A percentile compares a stretch with the other conserved stretches of the same genome.
These are phyloP conservation scores for Drosophila lini DNA, from an alignment of 1,140 invertebrate species.

Conservation along the genomic window DNA sequence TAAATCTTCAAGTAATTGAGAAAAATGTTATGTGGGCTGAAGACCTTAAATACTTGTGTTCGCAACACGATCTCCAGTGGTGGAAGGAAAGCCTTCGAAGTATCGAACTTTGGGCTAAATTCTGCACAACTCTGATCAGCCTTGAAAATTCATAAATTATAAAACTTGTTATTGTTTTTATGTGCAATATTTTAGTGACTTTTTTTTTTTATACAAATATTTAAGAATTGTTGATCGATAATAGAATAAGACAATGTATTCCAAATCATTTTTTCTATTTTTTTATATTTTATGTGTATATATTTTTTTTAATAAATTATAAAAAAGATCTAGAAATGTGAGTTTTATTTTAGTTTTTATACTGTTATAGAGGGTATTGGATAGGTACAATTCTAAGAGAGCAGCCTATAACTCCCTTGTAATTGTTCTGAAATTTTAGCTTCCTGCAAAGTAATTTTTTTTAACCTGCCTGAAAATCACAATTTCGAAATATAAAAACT, in stretches of 20 bases:
- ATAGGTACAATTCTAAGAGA: not conserved
- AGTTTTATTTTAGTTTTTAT: not conserved
- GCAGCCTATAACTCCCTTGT: not conserved
- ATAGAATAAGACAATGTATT: not conserved
- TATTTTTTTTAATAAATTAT: not conserved
- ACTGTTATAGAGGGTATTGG: not conserved
- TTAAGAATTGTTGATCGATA: not conserved
- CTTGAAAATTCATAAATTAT: not conserved
- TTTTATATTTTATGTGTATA: not conserved
- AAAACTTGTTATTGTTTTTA: not conserved
- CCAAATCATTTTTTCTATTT: not conserved
- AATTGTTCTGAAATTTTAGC: not conserved
- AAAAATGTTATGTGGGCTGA: slow-evolving; percentile 11
- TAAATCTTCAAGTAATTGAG: slow-evolving; percentile 8
- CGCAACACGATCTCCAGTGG: not conserved
- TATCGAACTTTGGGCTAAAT: not conserved
- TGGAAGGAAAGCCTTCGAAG: slow-evolving; percentile 5
- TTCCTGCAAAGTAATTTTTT: not conserved
- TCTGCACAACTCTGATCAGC: not conserved
- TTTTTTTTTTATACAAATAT: not conserved
- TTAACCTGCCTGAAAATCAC: not conserved
- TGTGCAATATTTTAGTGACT: not conserved
- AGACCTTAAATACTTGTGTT: not conserved
- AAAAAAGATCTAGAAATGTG: not conserved
- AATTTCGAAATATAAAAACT: not conserved